These are phyloP conservation scores for Andrena cerasifolii DNA, from an alignment of 1,140 invertebrate species.

Conservation along the genomic window DNA sequence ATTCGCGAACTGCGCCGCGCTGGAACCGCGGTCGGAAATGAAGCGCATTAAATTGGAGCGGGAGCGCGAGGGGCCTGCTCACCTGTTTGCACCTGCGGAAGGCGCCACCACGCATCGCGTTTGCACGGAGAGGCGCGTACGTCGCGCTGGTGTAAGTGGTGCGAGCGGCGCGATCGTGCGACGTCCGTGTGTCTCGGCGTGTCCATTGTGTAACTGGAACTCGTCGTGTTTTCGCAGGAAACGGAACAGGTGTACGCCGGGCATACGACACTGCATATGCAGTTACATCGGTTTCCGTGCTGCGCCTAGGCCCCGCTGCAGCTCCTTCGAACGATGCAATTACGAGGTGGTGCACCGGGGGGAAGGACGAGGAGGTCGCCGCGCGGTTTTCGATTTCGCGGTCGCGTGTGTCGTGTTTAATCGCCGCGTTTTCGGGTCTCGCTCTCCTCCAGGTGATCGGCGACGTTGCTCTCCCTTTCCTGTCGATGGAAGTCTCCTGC, in stretches of 20 bases:
- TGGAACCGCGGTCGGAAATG: not conserved
- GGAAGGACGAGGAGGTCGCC: conserved; percentile 30
- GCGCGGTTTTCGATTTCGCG: conserved; percentile 42
- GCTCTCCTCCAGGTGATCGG: not conserved
- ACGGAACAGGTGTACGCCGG: conserved; percentile 73
- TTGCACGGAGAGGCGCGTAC: not conserved
- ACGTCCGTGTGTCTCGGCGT: conserved; percentile 37
- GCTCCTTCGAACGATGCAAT: conserved; percentile 59
- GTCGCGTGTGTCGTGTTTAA: conserved; percentile 47
- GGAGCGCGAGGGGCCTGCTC: conserved; percentile 3
- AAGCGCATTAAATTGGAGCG: not conserved
- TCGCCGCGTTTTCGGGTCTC: conserved; percentile 22
- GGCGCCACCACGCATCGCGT: conserved; percentile 20
- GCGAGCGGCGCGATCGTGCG: conserved; percentile 33
- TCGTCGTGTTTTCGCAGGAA: conserved; percentile 75
- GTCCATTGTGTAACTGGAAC: conserved; percentile 74
- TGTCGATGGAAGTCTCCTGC: too few species aligned
- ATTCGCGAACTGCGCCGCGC: not conserved
- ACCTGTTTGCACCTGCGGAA: conserved; percentile 55
- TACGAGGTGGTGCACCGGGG: conserved; percentile 14
- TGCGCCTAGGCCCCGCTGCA: conserved; percentile 65
- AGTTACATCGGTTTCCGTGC: conserved; percentile 75
- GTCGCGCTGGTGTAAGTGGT: conserved; percentile 14
- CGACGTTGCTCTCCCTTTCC: not conserved
- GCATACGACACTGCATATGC: conserved; percentile 67